Percentiles rank a stretch among this genome's conserved stretches.
Conservation (phyloP, 2,888 invertebrate species). For the Cataglyphis albicans region DNA sequence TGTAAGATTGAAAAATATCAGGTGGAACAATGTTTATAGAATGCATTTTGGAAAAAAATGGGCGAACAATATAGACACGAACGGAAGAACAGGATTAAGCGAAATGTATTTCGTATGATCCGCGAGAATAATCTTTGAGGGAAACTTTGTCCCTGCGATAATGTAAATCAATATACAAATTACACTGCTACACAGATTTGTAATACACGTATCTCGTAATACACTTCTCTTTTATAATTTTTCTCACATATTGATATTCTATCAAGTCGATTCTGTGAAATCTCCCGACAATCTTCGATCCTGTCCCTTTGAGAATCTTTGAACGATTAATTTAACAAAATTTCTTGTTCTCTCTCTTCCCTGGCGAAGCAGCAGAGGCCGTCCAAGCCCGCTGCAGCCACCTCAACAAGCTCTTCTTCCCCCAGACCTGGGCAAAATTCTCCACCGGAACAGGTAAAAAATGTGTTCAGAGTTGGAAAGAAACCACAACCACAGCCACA, state of each 20-base stretch:
- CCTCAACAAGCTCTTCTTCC: conserved; percentile 86
- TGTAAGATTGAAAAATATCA: neutral
- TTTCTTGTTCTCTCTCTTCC: conserved; percentile 83
- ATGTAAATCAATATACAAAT: conserved; percentile 3
- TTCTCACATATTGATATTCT: conserved; percentile 34
- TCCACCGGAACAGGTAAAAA: conserved; percentile 88
- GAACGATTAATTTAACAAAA: conserved; percentile 79
- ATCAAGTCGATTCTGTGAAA: conserved; percentile 54
- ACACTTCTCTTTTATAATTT: conserved; percentile 36
- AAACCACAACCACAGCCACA: conserved; percentile 69
- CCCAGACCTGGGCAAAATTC: conserved; percentile 87
- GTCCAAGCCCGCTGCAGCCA: conserved; percentile 87
- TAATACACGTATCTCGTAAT: conserved; percentile 11
- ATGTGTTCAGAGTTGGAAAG: conserved; percentile 74
- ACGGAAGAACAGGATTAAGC: conserved; percentile 7
- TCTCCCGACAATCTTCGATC: conserved; percentile 63
- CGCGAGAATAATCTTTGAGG: neutral
- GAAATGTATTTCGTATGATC: neutral
- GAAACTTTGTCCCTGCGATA: neutral
- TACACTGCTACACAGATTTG: conserved; percentile 20
- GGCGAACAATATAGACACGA: neutral
- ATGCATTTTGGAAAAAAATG: neutral
- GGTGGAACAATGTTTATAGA: neutral
- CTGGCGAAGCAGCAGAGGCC: conserved; percentile 87
- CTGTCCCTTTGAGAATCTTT: conserved; percentile 65